phyloP scores from a whole-genome alignment of 2,113 vertebrate species.

The Gymnobelideus leadbeateri region DNA sequence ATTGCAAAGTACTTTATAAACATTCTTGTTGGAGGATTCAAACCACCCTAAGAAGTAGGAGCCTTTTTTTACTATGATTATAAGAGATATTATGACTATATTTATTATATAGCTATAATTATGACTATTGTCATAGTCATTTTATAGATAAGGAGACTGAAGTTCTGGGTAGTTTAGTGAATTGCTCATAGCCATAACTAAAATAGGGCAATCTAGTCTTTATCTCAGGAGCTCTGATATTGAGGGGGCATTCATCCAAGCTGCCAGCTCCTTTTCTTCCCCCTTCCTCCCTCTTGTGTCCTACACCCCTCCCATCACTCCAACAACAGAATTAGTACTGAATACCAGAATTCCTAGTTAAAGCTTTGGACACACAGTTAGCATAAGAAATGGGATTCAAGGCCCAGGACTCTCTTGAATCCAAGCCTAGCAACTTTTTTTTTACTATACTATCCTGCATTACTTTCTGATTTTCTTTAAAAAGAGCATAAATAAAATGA shows the following conservation, averaged over 20 bases:
- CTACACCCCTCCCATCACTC: neutral
- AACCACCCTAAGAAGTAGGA: neutral
- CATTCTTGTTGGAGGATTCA: neutral
- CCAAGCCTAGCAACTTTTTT: neutral
- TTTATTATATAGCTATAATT: neutral
- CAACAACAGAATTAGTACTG: neutral
- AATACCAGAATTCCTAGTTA: neutral
- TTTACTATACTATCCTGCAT: neutral
- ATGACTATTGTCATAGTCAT: neutral
- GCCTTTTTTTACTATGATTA: neutral
- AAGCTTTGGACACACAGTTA: neutral
- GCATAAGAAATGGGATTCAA: neutral
- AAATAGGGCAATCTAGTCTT: neutral
- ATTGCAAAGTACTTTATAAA: too few relatives aligned
- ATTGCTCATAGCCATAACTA: neutral
- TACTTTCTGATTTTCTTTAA: constrained; percentile 40
- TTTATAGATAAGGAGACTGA: neutral
- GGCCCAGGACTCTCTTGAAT: neutral
- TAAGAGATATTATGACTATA: neutral
- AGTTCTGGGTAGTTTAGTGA: neutral
- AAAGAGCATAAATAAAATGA: constrained; percentile 50
- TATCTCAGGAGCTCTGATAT: neutral
- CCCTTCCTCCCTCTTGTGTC: neutral
- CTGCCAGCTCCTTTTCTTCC: neutral
- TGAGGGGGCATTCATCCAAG: neutral